phyloP scores from a whole-genome alignment of 2,113 vertebrate species.

The Charadrius vociferus region DNA sequence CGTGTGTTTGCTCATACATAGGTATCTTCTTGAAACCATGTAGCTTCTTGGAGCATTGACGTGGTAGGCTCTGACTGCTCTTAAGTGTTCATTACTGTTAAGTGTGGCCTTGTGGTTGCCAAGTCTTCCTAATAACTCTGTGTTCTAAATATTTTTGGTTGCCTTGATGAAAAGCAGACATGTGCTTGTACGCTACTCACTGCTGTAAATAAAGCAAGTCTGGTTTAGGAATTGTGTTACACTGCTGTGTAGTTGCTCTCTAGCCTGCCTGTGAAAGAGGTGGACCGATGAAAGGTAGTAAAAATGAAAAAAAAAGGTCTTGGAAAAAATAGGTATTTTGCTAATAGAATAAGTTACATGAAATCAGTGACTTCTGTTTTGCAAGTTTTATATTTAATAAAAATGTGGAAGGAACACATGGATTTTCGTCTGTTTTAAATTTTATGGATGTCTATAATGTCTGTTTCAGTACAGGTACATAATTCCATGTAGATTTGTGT shows the following conservation, averaged over 20 bases:
- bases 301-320: neutral
- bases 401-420: neutral
- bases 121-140: slow-evolving; percentile 4
- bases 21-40: neutral
- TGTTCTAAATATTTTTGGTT: slow-evolving; percentile 39
- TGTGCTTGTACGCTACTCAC: neutral
- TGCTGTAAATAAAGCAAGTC: slow-evolving; percentile 31
- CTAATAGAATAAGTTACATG: neutral
- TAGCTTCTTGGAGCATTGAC: neutral
- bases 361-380: neutral
- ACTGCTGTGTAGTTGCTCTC: neutral
- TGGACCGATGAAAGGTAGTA: neutral
- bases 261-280: neutral
- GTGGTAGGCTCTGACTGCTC: neutral
- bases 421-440: neutral
- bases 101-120: slow-evolving; percentile 45
- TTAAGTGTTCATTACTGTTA: slow-evolving; percentile 37
- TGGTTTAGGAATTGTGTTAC: neutral
- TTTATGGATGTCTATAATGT: neutral
- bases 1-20: neutral
- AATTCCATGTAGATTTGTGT: neutral
- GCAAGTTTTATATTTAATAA: neutral
- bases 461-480: neutral
- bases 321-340: neutral
- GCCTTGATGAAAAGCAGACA: slow-evolving; percentile 56